These are phyloP conservation scores for Sweltsa coloradensis DNA, from an alignment of 1,140 invertebrate genomes.

Conservation along the genomic window DNA sequence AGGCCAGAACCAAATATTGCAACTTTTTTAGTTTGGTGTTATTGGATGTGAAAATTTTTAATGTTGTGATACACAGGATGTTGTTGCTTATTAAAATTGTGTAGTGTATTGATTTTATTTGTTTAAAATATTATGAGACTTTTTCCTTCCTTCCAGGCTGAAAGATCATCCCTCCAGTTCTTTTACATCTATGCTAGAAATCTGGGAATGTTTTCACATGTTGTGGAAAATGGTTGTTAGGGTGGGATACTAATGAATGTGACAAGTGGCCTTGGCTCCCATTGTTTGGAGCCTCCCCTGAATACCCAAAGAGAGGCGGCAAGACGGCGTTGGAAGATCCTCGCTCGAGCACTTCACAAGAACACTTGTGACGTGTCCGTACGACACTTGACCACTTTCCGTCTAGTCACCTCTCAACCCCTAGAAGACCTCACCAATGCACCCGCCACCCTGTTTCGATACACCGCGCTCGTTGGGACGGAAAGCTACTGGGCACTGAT, in stretches of 20 bases:
- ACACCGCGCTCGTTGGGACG: slow-evolving; percentile 33
- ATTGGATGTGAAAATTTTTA: neutral
- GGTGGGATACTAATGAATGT: slow-evolving; percentile 1
- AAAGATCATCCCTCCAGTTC: neutral
- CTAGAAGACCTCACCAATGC: slow-evolving; percentile 21
- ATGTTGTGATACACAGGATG: neutral
- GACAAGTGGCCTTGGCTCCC: neutral
- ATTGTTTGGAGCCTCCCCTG: neutral
- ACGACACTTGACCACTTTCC: slow-evolving; percentile 41
- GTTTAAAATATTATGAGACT: slow-evolving; percentile 3
- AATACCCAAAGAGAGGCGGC: slow-evolving; percentile 30
- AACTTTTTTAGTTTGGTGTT: neutral
- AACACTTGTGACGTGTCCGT: slow-evolving; percentile 31
- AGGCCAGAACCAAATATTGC: neutral
- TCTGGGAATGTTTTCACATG: slow-evolving; percentile 1
- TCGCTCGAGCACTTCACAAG: slow-evolving; percentile 48
- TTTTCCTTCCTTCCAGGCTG: slow-evolving; percentile 11
- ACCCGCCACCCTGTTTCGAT: slow-evolving; percentile 35
- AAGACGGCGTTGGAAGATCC: slow-evolving; percentile 50
- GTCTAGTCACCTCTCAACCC: slow-evolving; percentile 30
- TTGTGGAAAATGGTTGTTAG: slow-evolving; percentile 5
- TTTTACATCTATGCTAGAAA: neutral
- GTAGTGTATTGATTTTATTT: neutral
- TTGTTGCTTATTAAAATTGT: neutral
- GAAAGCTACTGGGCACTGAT: slow-evolving; percentile 37